Evolutionary conservation across 2,113 vertebrate species (phyloP), one percentile per base, ranked within the genome.

Genomic region (Corvus cornix): DNA sequence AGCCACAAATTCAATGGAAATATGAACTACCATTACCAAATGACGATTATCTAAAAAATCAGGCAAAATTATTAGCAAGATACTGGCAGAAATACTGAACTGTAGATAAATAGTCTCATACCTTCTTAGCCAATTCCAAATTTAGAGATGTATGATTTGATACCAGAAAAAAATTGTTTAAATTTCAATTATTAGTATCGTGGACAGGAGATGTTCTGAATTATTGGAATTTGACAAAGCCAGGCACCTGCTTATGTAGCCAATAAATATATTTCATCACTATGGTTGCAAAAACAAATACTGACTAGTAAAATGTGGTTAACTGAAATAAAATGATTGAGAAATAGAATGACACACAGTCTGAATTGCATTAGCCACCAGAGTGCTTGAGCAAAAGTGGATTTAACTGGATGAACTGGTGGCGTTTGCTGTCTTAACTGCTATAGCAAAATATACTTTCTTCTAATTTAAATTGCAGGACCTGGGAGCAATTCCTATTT

Each of bases 201-300:
- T 49, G 26, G n/a, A 49, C 0, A 1, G n/a, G 28, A 91, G 67
- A 82, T 73, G 26, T 69, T 75, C 60, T 87, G 70, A 69, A 55
- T 91, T 84, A 91, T 6, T 58, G 46, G 82, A 94, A 87, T 79
- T 39, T 90, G 46, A 93, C 78, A 73, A 93, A 93, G 26, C 66
- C 88, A 93, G 67, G 43, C 87, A 96, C 95, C 90, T 96, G 93
- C 67, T 90, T 70, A 55, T 62, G 31, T 69, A 11, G 70, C 93
- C 89, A 96, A 87, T 83, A 91, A 89, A 74, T 37, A 69, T 80
- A 77, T 91, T 96, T 89, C 75, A 95, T 96, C 78, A 28, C 87
- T 93, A 87, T 94, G 91, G 87, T 48, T 96, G 55, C 93, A 94
- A 83, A 95, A 96, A 73, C 84, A 97, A 96, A 96, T 85, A 85